Base-by-base conservation (phyloP, 2,888 invertebrate species). In the Zele albiditarsus region DNA sequence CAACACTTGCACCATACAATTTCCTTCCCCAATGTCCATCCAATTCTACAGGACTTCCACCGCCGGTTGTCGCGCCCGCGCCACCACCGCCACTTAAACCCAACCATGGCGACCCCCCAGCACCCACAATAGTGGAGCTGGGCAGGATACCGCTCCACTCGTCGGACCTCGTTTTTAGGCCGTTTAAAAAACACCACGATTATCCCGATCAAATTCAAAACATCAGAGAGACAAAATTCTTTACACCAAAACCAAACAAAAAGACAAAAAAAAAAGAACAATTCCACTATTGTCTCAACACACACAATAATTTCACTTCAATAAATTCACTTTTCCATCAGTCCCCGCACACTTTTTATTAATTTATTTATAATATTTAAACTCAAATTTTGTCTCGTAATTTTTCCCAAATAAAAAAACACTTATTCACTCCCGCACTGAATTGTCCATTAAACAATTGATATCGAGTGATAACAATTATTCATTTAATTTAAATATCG, bases 61-160 rank as follows among this genome's bases (percentile, higher is more conserved):
- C 87, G 46, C 87, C 88, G 27, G 88, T 86, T 75, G 87, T 85
- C 27, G 86, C 85, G 42, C 86, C 87, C 38, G 87, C 82, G 76
- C 88, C 88, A 78, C 86, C 88, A 68, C 88, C 89, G 58, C 88
- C 87, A 69, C 89, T 88, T 65, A 89, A 83, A 66, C 89, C 89
- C 82, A 89, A 83, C 88, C 89, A 89, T 89, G 89, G 88, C 82
- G 88, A 88, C 83, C 89, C 89, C 85, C 89, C 89, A 88, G 89
- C 89, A 82, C 89, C 89, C 88, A 89, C 89, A 83, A 89, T 88
- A 46, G 89, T 88, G 89, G 89, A 87, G 89, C 89, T 89, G 89
- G 89, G 89, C 86, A 88, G 86, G 85, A 88, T 88, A 86, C 89
- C 87, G 85, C 86, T 88, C 89, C 88, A 88, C 88, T 89, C 89